Base-by-base conservation (phyloP, 2,113 vertebrate species). In the Pseudopodoces humilis region DNA sequence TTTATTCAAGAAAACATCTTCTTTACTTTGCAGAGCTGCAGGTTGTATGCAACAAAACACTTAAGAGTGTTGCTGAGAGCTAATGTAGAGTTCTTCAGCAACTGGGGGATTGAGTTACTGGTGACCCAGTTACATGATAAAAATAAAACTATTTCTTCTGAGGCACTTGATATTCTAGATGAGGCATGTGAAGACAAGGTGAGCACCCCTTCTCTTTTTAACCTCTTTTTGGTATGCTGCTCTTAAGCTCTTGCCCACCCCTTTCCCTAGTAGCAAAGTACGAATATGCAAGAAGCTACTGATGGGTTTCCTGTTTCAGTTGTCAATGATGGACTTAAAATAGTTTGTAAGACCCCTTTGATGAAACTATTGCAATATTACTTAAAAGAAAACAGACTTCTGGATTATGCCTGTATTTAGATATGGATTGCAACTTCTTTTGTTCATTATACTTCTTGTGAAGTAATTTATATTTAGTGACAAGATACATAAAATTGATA, bases 101-200 rank as follows among this genome's bases (percentile, higher is more conserved):
- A 99, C 93, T 99, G 99, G 99, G 99, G 99, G 60, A 99, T 99
- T 94, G 99, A 99, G 95, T 98, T 99, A 95, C 97, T 99, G 85
- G 99, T 99, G 96, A 99, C 99, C 43, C 99, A 99, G 96, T 98
- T 99, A 39, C 99, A 99, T n/a, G 99, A 99, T 97, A 99, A 99
- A 98, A 99, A 98, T 98, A 99, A 99, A 97, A 98, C 98, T 12
- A 98, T 99, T 94, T 99, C 99, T 92, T 98, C 99, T 55, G 99
- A 99, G 97, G 99, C 99, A 43, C 98, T 99, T 95, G 99, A 99
- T 98, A 99, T 99, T 89, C 98, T 99, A 58, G 99, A 99, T 95
- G 99, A 99, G 96, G 99, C 99, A 7, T 99, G 99, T 94, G 99
- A 99, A 98, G 99, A 99, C 97, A 99, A 99, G 98, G 99, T 99